phyloP scores from a whole-genome alignment of 2,888 invertebrate genomes.

The Argyresthia albistria region DNA sequence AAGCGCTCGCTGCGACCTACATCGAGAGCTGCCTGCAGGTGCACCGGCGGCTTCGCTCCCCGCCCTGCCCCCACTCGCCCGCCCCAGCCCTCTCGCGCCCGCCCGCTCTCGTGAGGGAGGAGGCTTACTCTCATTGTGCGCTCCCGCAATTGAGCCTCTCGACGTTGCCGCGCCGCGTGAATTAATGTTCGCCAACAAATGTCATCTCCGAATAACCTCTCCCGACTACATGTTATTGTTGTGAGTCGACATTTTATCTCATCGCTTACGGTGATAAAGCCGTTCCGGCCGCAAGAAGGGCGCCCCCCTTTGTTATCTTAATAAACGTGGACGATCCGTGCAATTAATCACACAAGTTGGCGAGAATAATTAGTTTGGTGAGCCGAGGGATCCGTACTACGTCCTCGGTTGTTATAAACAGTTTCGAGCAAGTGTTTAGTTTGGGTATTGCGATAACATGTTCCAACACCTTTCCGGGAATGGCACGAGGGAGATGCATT shows the following conservation, averaged over 20 bases:
- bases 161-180: constrained; percentile 34
- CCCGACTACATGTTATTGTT: constrained; percentile 43
- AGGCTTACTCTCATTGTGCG: constrained; percentile 33
- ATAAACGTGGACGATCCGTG: constrained; percentile 20
- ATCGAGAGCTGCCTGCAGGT: constrained; percentile 17
- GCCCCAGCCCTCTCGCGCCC: constrained; percentile 11
- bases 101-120: constrained; percentile 13
- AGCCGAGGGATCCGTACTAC: background rate
- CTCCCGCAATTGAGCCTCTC: constrained; percentile 48
- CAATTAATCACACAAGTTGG: constrained; percentile 26
- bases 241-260: constrained; percentile 30
- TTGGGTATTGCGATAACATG: background rate
- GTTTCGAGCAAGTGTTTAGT: constrained; percentile 2
- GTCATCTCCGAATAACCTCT: constrained; percentile 41
- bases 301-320: constrained; percentile 30
- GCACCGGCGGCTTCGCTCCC: constrained; percentile 14
- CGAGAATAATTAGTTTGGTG: background rate
- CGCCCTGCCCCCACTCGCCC: constrained; percentile 12
- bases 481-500: background rate
- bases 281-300: constrained; percentile 29
- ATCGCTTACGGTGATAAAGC: constrained; percentile 28
- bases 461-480: background rate
- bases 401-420: background rate
- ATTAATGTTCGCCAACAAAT: constrained; percentile 45
- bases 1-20: constrained; percentile 63